Evolutionary conservation across 2,113 vertebrate genomes (phyloP).

Genomic region (Gnathonemus longibarbis): DNA sequence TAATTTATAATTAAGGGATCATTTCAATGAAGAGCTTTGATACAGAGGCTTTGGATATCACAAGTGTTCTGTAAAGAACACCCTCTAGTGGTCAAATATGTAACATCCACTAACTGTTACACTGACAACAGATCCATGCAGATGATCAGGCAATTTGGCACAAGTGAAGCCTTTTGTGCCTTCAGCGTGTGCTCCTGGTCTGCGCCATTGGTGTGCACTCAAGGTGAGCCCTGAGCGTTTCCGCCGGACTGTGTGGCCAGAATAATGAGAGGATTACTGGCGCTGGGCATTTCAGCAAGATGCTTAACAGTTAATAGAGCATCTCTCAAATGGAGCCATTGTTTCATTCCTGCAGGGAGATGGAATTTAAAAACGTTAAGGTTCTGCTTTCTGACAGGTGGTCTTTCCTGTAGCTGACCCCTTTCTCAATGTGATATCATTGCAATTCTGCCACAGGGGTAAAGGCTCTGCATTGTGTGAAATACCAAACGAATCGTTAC

Average conservation of each 20-base stretch:
- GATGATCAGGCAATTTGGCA: background rate
- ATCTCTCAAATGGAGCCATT: background rate
- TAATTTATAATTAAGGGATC: background rate
- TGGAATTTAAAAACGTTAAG: background rate
- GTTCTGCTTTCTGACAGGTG: background rate
- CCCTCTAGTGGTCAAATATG: conserved; percentile 4
- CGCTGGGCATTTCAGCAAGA: conserved; percentile 5
- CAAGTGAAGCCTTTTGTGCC: background rate
- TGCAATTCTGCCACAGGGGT: background rate
- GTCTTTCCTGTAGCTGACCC: background rate
- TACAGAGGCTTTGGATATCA: background rate
- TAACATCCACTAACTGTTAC: background rate
- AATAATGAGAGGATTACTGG: background rate
- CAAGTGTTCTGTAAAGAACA: background rate
- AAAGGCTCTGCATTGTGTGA: background rate
- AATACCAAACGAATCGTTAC: background rate
- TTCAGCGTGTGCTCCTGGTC: background rate
- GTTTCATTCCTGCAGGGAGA: background rate
- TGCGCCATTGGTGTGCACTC: background rate
- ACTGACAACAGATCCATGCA: background rate
- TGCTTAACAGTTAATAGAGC: background rate
- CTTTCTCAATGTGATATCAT: background rate
- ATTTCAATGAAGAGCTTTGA: background rate
- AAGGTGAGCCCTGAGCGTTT: background rate
- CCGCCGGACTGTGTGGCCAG: background rate